Evolutionary conservation across 2,797 vertebrate species (phyloP), one percentile per base, ranked within the genome.

Genomic region (Nannoperca australis): DNA sequence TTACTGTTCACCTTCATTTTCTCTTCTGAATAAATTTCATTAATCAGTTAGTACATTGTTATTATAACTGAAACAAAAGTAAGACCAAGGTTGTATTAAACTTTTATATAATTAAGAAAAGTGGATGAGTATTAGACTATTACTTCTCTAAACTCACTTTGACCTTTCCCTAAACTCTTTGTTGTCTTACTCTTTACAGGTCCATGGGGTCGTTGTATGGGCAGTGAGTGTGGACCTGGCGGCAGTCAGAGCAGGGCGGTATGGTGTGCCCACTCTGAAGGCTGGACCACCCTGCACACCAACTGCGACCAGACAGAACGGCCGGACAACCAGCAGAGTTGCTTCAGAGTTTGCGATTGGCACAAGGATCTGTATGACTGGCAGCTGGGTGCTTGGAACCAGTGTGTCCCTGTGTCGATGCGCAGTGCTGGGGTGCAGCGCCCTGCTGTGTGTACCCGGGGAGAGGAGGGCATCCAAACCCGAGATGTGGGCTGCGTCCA

Each of bases 151-250:
- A 34, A 15, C 3, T 54, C n/a, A 60, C 9, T 20, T 42, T 58
- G 10, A 38, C 3, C 10, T 64, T 47, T 75, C 40, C 3, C 51
- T 83, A 12, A 85, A 62, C 32, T 45, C 3, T 76, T 14, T 70
- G 13, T 59, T 36, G 3, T 73, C 47, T 59, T 45, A 0, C 8
- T 27, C n/a, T 88, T 70, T 85, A 22, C 89, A 99, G 98, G 98
- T 87, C 96, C 96, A 0, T 99, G 98, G 98, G 97, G 97, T 42
- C 94, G 98, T 17, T 99, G 98, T 81, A 99, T 99, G 97, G 98
- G 98, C 70, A 97, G 96, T 0, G 97, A 97, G 7, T 99, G 98
- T 0, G 98, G 98, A 13, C 97, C 96, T 0, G 98, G 98, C 2
- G 98, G 98, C 61, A 96, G 96, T 83, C 98, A 99, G 89, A 99